Evolutionary conservation across 1,140 invertebrate genomes (phyloP).

Genomic region (Arion vulgaris): DNA sequence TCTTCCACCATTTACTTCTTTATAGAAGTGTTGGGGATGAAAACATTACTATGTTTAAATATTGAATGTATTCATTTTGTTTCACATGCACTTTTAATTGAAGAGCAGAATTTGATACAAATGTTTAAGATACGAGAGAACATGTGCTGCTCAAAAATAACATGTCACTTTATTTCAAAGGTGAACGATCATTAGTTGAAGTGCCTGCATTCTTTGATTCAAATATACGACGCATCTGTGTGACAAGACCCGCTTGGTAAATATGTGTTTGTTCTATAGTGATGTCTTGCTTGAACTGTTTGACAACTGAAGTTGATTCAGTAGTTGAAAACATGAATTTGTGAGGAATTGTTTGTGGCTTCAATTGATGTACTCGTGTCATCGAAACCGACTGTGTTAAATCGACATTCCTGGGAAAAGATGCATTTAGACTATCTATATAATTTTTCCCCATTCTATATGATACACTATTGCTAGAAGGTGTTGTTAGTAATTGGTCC

Average conservation of each 20-base stretch:
- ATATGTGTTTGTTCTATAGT: neutral
- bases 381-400: neutral
- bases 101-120: too few relatives aligned
- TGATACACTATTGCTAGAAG: neutral
- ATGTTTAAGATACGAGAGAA: too few relatives aligned
- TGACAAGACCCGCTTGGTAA: constrained; percentile 1
- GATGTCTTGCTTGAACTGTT: neutral
- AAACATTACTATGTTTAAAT: too few relatives aligned
- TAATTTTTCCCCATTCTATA: too few relatives aligned
- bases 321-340: neutral
- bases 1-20: too few relatives aligned
- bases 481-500: neutral
- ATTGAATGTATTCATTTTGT: too few relatives aligned
- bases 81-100: too few relatives aligned
- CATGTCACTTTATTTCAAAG: too few relatives aligned
- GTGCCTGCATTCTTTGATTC: constrained; percentile 20
- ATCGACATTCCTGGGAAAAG: too few relatives aligned
- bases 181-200: neutral
- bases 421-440: neutral
- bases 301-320: too few relatives aligned
- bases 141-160: too few relatives aligned
- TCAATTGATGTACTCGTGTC: neutral
- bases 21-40: too few relatives aligned
- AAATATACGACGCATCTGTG: constrained; percentile 25
- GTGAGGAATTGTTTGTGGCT: neutral